Evolutionary conservation across 2,113 vertebrate genomes (phyloP).

Genomic region (Geococcyx californianus): DNA sequence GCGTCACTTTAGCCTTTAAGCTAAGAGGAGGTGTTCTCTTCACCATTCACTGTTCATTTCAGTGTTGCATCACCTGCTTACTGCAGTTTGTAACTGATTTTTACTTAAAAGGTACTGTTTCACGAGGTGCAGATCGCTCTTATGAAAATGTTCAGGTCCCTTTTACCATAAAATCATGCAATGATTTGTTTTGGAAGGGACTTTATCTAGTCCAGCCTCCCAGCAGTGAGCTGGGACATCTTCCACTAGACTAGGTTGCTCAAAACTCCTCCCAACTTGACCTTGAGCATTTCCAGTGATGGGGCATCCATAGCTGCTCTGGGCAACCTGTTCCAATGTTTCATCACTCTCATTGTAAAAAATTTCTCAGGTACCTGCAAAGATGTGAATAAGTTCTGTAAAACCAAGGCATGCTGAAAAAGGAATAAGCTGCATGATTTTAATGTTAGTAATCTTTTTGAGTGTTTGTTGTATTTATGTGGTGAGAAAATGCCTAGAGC

Average conservation of each 20-base stretch:
- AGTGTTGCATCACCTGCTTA: not conserved
- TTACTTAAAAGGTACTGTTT: not conserved
- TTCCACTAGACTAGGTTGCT: not conserved
- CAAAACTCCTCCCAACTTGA: rapidly evolving
- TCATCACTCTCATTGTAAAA: not conserved
- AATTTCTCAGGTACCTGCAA: not conserved
- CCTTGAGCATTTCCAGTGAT: not conserved
- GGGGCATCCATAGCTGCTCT: too few species aligned
- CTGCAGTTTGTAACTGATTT: not conserved
- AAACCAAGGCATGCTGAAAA: not conserved
- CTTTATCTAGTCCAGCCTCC: not conserved
- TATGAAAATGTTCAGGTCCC: not conserved
- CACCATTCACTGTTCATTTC: not conserved
- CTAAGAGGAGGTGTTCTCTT: not conserved
- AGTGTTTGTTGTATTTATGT: not conserved
- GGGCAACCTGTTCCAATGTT: not conserved
- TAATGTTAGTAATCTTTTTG: not conserved
- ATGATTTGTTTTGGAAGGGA: not conserved
- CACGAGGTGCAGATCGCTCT: not conserved
- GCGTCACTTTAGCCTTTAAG: not conserved
- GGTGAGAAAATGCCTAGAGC: not conserved
- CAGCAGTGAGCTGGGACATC: not conserved
- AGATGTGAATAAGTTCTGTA: not conserved
- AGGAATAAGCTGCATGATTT: not conserved
- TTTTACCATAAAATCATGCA: not conserved